Conservation (phyloP, 2,888 invertebrate species). For the Agrypnus murinus region DNA sequence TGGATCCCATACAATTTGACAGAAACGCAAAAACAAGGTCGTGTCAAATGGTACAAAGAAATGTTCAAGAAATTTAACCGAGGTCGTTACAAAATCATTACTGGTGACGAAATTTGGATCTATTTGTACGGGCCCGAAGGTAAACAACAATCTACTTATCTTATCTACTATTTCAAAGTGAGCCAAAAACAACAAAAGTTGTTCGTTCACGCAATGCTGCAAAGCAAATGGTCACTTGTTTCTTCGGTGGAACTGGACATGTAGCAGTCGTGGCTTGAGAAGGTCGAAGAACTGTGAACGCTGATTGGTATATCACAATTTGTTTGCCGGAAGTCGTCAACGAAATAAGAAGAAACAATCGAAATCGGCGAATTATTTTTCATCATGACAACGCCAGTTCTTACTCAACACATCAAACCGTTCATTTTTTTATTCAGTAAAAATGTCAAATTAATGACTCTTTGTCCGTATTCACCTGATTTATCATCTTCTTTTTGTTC, state of each 20-base stretch:
- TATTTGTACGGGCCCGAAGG: conserved; percentile 55
- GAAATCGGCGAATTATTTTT: conserved; percentile 6
- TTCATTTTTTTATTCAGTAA: not conserved
- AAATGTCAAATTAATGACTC: conserved; percentile 15
- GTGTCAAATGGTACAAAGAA: conserved; percentile 58
- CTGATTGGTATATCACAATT: conserved; percentile 59
- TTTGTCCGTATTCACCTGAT: too few relatives aligned
- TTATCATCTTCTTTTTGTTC: too few relatives aligned
- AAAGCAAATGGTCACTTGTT: conserved; percentile 60
- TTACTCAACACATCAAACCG: conserved; percentile 1
- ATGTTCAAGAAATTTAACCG: conserved; percentile 54
- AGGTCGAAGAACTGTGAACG: conserved; percentile 53
- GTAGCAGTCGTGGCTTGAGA: not conserved
- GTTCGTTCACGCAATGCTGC: conserved; percentile 45
- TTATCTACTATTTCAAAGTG: conserved; percentile 56
- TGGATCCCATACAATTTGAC: too few relatives aligned
- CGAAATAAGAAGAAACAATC: conserved; percentile 5
- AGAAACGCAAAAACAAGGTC: conserved; percentile 57
- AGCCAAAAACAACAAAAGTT: conserved; percentile 56
- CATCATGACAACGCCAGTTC: conserved; percentile 14
- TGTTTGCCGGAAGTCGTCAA: conserved; percentile 49
- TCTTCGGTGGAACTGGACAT: conserved; percentile 56
- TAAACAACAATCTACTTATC: conserved; percentile 55
- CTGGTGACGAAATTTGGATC: conserved; percentile 54
- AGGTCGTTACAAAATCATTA: conserved; percentile 51